These are phyloP conservation scores for Hycleus phaleratus DNA, from an alignment of 1,140 invertebrate genomes.

Conservation along the genomic window DNA sequence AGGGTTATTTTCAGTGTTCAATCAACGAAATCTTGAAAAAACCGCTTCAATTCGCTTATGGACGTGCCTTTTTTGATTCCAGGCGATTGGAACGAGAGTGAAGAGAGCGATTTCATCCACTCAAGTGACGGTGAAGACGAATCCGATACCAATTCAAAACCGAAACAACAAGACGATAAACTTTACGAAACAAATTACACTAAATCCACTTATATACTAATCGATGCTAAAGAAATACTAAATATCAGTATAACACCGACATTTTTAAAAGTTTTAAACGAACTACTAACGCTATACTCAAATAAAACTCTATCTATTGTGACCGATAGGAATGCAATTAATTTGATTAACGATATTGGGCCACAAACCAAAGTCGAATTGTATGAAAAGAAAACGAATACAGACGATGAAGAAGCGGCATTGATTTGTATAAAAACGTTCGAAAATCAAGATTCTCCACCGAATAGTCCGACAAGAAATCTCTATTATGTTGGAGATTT, in stretches of 20 bases:
- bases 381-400: conserved; percentile 45
- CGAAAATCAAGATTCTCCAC: conserved; percentile 50
- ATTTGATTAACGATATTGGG: conserved; percentile 51
- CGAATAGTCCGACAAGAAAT: conserved; percentile 50
- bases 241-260: conserved; percentile 63
- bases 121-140: conserved; percentile 55
- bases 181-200: conserved; percentile 38
- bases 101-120: conserved; percentile 61
- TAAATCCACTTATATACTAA: conserved; percentile 53
- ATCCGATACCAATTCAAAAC: conserved; percentile 36
- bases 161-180: conserved; percentile 32
- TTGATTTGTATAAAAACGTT: conserved; percentile 45
- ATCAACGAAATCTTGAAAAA: too few relatives aligned
- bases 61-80: not conserved
- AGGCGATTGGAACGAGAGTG: conserved; percentile 67
- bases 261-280: conserved; percentile 51
- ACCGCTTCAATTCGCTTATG: too few relatives aligned
- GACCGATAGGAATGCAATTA: conserved; percentile 34
- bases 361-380: conserved; percentile 51
- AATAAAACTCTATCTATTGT: conserved; percentile 40
- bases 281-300: conserved; percentile 49
- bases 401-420: conserved; percentile 45
- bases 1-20: not conserved
- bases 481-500: conserved; percentile 19
- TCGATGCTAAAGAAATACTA: conserved; percentile 59